Conservation (phyloP, 2,113 vertebrate genomes). For the Paracanthobrama guichenoti region DNA sequence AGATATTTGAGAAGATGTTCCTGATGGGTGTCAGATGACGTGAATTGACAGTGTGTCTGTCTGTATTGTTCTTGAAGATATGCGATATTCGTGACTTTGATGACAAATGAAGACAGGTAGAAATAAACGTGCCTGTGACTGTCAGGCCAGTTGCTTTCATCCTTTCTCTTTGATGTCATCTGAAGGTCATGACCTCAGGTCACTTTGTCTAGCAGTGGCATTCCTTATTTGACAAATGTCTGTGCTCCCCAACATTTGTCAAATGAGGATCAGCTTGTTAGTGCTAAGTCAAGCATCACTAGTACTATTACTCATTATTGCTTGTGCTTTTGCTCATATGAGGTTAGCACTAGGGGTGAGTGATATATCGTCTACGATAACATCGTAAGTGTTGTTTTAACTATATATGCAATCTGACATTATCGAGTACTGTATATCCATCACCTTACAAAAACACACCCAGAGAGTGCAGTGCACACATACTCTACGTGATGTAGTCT, state of each 20-base stretch:
- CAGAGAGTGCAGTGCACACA: too few species aligned
- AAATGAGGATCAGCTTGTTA: constrained; percentile 3
- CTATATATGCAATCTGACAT: too few species aligned
- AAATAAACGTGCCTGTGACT: constrained; percentile 28
- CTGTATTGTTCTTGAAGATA: constrained; percentile 9
- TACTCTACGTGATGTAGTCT: too few species aligned
- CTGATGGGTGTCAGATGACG: neutral
- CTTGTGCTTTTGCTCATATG: neutral
- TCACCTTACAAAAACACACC: too few species aligned
- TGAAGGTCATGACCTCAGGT: constrained; percentile 11
- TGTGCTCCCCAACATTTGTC: neutral
- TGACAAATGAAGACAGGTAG: constrained; percentile 38
- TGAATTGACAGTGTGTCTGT: neutral
- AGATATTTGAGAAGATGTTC: constrained; percentile 11
- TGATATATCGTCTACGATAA: too few species aligned
- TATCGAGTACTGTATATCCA: too few species aligned
- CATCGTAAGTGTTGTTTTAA: too few species aligned
- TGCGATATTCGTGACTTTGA: neutral
- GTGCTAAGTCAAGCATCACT: neutral
- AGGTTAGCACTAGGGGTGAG: neutral
- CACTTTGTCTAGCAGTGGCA: neutral
- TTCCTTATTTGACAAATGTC: constrained; percentile 10
- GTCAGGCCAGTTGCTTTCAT: neutral
- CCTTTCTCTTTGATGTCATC: constrained; percentile 28
- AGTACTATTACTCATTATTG: neutral